Evolutionary conservation across 2,888 invertebrate genomes (phyloP).

Genomic region (Oegoconia quadripuncta): DNA sequence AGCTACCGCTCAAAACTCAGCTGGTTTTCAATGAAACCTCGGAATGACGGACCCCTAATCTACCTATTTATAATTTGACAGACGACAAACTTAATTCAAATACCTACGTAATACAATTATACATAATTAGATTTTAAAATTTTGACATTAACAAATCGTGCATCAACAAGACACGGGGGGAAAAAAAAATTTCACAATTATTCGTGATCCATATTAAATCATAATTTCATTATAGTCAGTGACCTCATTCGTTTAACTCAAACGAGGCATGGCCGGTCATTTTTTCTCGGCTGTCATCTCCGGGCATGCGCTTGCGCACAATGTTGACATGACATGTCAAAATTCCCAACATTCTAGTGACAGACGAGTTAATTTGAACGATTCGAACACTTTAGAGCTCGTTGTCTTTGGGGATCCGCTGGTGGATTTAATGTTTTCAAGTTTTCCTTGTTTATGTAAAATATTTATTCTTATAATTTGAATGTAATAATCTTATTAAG

Average conservation of each 20-base stretch:
- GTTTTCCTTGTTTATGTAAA: too few species aligned
- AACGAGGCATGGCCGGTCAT: constrained; percentile 23
- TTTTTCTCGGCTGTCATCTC: constrained; percentile 46
- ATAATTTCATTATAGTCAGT: constrained; percentile 20
- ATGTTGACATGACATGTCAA: constrained; percentile 61
- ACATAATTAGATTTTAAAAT: not conserved
- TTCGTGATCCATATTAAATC: constrained; percentile 55
- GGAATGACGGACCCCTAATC: too few species aligned
- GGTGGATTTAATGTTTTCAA: too few species aligned
- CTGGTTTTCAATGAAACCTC: too few species aligned
- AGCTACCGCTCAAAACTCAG: too few species aligned
- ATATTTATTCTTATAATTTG: too few species aligned
- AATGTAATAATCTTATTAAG: too few species aligned
- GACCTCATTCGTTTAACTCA: constrained; percentile 27
- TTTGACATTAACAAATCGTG: not conserved
- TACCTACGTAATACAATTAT: too few species aligned
- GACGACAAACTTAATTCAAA: too few species aligned
- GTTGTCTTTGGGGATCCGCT: constrained; percentile 27
- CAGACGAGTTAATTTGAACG: constrained; percentile 69
- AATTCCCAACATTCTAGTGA: constrained; percentile 53
- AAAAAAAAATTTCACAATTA: constrained; percentile 23
- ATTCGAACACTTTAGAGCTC: constrained; percentile 36
- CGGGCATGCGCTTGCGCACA: constrained; percentile 35
- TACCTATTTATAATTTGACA: too few species aligned
- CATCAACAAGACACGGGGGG: not conserved